These are phyloP conservation scores for Aurelia coerulea DNA, from an alignment of 30 jellyfish, hydroid and myxozoan genomes.

Conservation along the genomic window DNA sequence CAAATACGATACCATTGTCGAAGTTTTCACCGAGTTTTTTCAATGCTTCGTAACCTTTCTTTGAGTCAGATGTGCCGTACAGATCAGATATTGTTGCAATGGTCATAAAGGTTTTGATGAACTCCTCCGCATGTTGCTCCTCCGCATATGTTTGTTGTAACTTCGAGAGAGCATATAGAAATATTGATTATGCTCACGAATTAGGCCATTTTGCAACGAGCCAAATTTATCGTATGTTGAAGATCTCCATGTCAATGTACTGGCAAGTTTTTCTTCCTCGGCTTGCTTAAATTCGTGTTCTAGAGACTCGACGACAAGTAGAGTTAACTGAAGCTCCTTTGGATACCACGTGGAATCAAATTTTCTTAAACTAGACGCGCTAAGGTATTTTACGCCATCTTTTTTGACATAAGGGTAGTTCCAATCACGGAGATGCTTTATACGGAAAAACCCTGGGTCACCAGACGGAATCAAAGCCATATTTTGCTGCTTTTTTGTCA, in stretches of 20 bases:
- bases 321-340: constrained; percentile 9
- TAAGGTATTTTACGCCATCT: constrained; percentile 9
- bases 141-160: constrained; percentile 36
- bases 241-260: constrained; percentile 45
- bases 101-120: constrained; percentile 3
- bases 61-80: constrained; percentile 13
- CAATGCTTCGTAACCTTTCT: constrained; percentile 5
- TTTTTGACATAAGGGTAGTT: constrained; percentile 35
- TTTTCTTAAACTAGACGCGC: constrained; percentile 43
- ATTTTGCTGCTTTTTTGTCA: constrained; percentile 11
- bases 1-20: constrained; percentile 35
- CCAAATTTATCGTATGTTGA: background rate
- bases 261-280: constrained; percentile 24
- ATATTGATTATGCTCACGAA: constrained; percentile 7
- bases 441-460: constrained; percentile 48
- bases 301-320: constrained; percentile 25
- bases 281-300: constrained; percentile 37
- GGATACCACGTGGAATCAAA: constrained; percentile 60
- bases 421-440: constrained; percentile 13
- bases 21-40: constrained; percentile 12
- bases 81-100: background rate
- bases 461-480: constrained; percentile 19
- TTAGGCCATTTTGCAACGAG: background rate
- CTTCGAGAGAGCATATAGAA: constrained; percentile 10
- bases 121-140: constrained; percentile 15